Evolutionary conservation across 1,140 invertebrate species (phyloP), one percentile per base, ranked within the genome.

Genomic region (Parapsyche elsis): DNA sequence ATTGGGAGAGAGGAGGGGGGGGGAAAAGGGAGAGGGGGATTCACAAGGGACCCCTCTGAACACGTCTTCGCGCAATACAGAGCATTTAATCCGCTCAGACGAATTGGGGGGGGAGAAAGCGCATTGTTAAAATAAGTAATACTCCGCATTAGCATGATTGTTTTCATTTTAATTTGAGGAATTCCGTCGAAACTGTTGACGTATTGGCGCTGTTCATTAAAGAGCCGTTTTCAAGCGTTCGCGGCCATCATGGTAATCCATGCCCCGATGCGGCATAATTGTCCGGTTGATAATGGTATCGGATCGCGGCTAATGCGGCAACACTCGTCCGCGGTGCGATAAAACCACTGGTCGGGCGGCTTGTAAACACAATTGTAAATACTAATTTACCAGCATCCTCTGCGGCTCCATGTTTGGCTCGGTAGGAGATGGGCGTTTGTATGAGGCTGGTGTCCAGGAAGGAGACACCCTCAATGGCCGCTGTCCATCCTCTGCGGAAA

Each of bases 291-390:
- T 71, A 71, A 71, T 67, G 61, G n/a, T 16, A 10, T 19, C 12
- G 24, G 21, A 30, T 14, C 12, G 38, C 24, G 30, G 70, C 64
- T 67, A 67, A 38, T 71, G 70, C 26, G 38, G 26, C 64, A 45
- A 71, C 70, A 71, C 70, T 71, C 26, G 64, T 67, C 64, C 64
- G 30, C 16, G 61, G 61, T 23, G 61, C 61, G 61, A 67, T 67
- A 67, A 67, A 67, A 26, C 61, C 10, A 67, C 19, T 21, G 10
- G 61, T 30, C 45, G 71, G 9, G 16, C 71, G 45, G 10, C 45
- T 75, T 75, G 73, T 75, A 75, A 77, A 74, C 67, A 79, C 78
- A 79, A 79, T 79, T 79, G 78, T 24, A 79, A 73, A 71, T 79
- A 79, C 78, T 79, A 79, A 79, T 79, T 79, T 79, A 79, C 23